Conservation (phyloP, 2,888 invertebrate genomes). For the Charanyca ferruginea region DNA sequence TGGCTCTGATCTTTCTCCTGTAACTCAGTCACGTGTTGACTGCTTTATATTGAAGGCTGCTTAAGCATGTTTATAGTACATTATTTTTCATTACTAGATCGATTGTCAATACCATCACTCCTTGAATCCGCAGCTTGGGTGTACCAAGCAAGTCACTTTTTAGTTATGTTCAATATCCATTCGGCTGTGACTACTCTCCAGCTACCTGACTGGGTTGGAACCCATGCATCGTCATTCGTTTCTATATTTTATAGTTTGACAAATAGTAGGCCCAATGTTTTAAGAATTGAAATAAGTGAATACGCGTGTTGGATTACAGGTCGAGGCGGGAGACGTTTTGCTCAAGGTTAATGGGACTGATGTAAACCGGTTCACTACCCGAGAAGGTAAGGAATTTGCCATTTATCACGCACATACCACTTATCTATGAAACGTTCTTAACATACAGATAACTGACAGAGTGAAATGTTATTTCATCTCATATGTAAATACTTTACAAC, state of each 20-base stretch:
- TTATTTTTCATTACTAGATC: conserved; percentile 52
- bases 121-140: conserved; percentile 42
- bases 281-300: conserved; percentile 68
- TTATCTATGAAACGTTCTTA: conserved; percentile 74
- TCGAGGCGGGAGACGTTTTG: conserved; percentile 98
- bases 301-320: conserved; percentile 92
- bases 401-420: conserved; percentile 81
- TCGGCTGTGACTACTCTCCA: conserved; percentile 26
- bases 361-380: conserved; percentile 97
- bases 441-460: conserved; percentile 68
- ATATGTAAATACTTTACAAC: conserved; percentile 66
- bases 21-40: conserved; percentile 44
- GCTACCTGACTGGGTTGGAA: conserved; percentile 8
- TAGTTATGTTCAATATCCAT: conserved; percentile 36
- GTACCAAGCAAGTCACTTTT: conserved; percentile 33
- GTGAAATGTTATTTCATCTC: conserved; percentile 63
- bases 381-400: conserved; percentile 94
- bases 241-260: conserved; percentile 10
- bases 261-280: conserved; percentile 43
- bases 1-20: conserved; percentile 36
- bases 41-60: conserved; percentile 35
- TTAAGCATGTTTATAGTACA: conserved; percentile 49
- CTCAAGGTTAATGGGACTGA: conserved; percentile 98
- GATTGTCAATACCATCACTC: conserved; percentile 42
- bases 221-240: conserved; percentile 3